Conservation (phyloP, 2,113 vertebrate genomes). For the Ancistrus triradiatus region DNA sequence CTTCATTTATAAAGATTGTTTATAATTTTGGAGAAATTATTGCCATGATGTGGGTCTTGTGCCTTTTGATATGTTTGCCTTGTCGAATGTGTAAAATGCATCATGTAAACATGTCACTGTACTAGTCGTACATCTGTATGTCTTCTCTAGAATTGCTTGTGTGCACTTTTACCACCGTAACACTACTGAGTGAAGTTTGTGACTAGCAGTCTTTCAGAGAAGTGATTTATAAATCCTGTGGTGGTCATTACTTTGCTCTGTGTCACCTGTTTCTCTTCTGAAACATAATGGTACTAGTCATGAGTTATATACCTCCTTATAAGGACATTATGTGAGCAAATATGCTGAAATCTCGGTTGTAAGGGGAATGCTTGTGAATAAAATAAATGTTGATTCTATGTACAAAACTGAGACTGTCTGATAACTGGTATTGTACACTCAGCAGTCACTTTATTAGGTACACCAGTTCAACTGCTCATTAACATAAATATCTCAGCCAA, state of each 20-base stretch:
- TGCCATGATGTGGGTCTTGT: constrained; percentile 83
- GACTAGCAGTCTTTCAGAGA: constrained; percentile 72
- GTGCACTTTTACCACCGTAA: constrained; percentile 79
- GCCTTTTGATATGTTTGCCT: constrained; percentile 90
- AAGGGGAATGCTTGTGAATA: constrained; percentile 81
- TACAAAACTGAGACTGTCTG: constrained; percentile 3
- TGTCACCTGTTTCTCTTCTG: constrained; percentile 51
- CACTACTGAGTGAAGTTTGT: constrained; percentile 86
- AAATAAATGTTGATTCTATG: constrained; percentile 81
- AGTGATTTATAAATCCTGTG: constrained; percentile 71
- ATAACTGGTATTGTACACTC: too few species aligned
- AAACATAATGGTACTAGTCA: constrained; percentile 54
- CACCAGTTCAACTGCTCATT: too few species aligned
- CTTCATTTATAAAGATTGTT: not conserved
- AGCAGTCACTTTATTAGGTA: too few species aligned
- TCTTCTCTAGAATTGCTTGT: constrained; percentile 73
- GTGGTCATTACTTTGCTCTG: constrained; percentile 48
- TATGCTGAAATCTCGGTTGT: constrained; percentile 59
- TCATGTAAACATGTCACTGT: constrained; percentile 72
- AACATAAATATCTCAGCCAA: too few species aligned
- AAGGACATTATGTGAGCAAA: constrained; percentile 66
- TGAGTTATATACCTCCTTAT: constrained; percentile 47
- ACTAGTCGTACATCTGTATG: constrained; percentile 69
- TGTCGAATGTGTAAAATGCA: constrained; percentile 89
- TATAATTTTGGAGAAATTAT: constrained; percentile 53